Base-by-base conservation (phyloP, 2,113 vertebrate species). In the Barbus barbus region DNA sequence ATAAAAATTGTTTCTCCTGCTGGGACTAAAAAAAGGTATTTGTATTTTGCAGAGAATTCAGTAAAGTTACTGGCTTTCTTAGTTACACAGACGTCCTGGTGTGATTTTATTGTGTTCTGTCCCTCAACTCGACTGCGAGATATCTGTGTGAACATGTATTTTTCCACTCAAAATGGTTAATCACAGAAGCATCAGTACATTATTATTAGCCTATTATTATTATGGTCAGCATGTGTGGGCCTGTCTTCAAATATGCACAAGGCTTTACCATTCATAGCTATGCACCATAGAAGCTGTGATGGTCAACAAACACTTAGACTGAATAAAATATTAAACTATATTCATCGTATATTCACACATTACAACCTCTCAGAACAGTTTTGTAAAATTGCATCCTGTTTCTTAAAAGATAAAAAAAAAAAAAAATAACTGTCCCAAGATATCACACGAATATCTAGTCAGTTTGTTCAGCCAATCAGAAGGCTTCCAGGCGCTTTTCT, bases 21-120 rank as follows among this genome's bases (percentile, higher is more conserved):
- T 97, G 96, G 95, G 95, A 84, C 85, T 88, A 83, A 75, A 75
- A 96, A 91, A 97, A 96, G 96, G 95, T 98, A 96, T 97, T 97
- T 98, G 97, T 98, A 98, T 97, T 99, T 98, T 98, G 96, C 96
- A 97, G 96, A 97, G 95, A 96, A 98, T 97, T 98, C 96, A 98
- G 97, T 99, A 98, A 98, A 98, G 95, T 97, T 97, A 96, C 96
- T 98, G 96, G 96, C 96, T 98, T 98, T 98, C 96, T 96, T 97
- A 97, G 96, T 98, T 97, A 97, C 92, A 83, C 89, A 91, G 91
- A 93, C 96, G 96, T 95, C 93, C 92, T 94, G 91, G 96, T 97
- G 95, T 96, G 93, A 86, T 96, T 20, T 95, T 92, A 95, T 96
- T 93, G 92, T 92, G 91, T 91, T 88, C 92, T 90, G 88, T 89